Evolutionary conservation across 2,888 invertebrate species (phyloP).

Genomic region (Xestia c-nigrum): DNA sequence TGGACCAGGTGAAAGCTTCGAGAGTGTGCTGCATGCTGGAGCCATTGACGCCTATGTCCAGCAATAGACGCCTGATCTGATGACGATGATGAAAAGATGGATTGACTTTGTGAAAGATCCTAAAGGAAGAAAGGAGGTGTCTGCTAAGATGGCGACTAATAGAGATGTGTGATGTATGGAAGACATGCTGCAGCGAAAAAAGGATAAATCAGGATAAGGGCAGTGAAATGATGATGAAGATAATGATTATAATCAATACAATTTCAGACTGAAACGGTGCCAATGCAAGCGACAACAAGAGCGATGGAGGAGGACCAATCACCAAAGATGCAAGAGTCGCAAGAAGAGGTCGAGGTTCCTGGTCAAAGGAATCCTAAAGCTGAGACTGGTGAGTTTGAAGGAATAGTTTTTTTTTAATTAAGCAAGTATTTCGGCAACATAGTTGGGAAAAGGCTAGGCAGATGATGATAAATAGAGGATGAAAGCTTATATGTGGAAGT

Average conservation of each 20-base stretch:
- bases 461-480: neutral
- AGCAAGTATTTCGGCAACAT: neutral
- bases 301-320: slow-evolving; percentile 70
- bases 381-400: slow-evolving; percentile 73
- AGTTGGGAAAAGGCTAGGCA: too few relatives aligned
- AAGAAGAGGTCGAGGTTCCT: slow-evolving; percentile 66
- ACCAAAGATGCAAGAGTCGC: slow-evolving; percentile 63
- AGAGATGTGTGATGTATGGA: neutral
- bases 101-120: neutral
- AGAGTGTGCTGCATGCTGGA: neutral
- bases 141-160: neutral
- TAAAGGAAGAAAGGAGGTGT: neutral
- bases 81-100: neutral
- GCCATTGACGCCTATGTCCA: neutral
- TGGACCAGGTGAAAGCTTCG: neutral
- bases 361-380: slow-evolving; percentile 81
- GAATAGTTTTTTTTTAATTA: neutral
- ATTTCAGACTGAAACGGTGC: slow-evolving; percentile 76
- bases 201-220: neutral
- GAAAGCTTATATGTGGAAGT: too few relatives aligned
- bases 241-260: neutral
- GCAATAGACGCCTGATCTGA: neutral
- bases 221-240: neutral
- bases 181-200: neutral
- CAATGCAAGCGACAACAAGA: slow-evolving; percentile 70